Evolutionary conservation across 1,140 invertebrate genomes (phyloP).

Genomic region (Drosophila malerkotliana): DNA sequence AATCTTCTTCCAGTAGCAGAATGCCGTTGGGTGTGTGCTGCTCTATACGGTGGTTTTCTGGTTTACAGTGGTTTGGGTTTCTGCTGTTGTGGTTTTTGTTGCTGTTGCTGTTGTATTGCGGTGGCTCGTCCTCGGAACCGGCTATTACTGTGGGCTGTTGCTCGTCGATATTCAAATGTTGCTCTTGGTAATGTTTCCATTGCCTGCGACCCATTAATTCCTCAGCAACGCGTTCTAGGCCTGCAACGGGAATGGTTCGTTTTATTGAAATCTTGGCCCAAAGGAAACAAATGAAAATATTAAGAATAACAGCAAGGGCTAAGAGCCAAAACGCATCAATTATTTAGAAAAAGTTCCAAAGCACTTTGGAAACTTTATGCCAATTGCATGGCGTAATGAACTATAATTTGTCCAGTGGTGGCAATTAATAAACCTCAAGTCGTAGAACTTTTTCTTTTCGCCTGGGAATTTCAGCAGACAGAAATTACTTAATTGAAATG

Average conservation of each 20-base stretch:
- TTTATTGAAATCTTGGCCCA: background rate
- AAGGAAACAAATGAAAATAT: background rate
- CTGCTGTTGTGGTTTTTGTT: constrained; percentile 47
- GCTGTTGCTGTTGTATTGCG: constrained; percentile 41
- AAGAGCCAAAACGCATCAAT: constrained; percentile 3
- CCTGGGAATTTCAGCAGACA: constrained; percentile 77
- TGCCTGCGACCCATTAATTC: constrained; percentile 97
- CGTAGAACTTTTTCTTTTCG: constrained; percentile 27
- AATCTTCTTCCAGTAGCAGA: constrained; percentile 59
- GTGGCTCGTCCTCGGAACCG: constrained; percentile 51
- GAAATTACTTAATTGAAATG: constrained; percentile 78
- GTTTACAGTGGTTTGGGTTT: constrained; percentile 48
- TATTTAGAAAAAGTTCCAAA: constrained; percentile 17
- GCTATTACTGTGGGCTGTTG: constrained; percentile 72
- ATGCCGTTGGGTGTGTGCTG: constrained; percentile 46
- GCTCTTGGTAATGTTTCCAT: constrained; percentile 96
- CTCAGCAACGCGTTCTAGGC: constrained; percentile 97
- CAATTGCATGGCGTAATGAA: constrained; percentile 47
- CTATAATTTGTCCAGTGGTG: constrained; percentile 59
- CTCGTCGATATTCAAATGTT: constrained; percentile 83
- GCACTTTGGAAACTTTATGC: constrained; percentile 27
- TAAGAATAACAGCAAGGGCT: background rate
- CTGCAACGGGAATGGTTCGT: constrained; percentile 84
- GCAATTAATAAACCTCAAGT: constrained; percentile 47
- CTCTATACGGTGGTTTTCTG: constrained; percentile 67